These are phyloP conservation scores for Neoarius graeffei DNA, from an alignment of 2,113 vertebrate species.

Conservation along the genomic window DNA sequence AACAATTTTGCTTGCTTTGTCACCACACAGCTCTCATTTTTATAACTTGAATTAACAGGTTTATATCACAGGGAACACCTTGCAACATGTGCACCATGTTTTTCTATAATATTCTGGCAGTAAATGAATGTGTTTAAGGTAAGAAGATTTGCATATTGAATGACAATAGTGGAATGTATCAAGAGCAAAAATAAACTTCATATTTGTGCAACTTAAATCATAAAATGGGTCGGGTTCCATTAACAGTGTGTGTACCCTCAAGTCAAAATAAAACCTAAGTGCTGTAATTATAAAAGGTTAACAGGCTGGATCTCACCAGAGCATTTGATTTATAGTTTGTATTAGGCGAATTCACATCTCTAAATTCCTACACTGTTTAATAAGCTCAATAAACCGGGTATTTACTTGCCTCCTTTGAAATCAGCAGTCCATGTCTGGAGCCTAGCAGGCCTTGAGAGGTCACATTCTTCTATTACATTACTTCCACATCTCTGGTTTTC, in stretches of 20 bases:
- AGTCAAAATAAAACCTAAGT: background rate
- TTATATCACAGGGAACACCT: background rate
- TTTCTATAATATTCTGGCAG: background rate
- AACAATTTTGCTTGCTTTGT: background rate
- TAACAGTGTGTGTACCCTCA: background rate
- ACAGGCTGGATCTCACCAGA: slow-evolving; percentile 1
- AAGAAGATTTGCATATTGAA: no score
- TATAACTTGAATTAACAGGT: background rate
- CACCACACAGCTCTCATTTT: background rate
- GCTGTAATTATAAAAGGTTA: slow-evolving; percentile 14
- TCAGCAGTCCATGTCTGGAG: slow-evolving; percentile 35
- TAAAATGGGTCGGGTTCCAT: background rate
- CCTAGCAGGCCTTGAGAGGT: slow-evolving; percentile 25
- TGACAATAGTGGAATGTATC: no score
- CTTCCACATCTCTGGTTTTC: slow-evolving; percentile 43
- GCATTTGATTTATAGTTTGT: slow-evolving; percentile 5
- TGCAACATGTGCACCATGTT: background rate
- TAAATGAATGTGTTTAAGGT: background rate
- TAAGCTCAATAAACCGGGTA: slow-evolving; percentile 41
- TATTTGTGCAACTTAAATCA: no score
- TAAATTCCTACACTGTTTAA: slow-evolving; percentile 24
- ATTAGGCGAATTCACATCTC: background rate
- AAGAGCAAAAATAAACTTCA: background rate
- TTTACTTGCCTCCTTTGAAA: slow-evolving; percentile 41
- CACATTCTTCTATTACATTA: slow-evolving; percentile 44